Evolutionary conservation across 2,888 invertebrate species (phyloP).

Genomic region (Anthoptus insignis): DNA sequence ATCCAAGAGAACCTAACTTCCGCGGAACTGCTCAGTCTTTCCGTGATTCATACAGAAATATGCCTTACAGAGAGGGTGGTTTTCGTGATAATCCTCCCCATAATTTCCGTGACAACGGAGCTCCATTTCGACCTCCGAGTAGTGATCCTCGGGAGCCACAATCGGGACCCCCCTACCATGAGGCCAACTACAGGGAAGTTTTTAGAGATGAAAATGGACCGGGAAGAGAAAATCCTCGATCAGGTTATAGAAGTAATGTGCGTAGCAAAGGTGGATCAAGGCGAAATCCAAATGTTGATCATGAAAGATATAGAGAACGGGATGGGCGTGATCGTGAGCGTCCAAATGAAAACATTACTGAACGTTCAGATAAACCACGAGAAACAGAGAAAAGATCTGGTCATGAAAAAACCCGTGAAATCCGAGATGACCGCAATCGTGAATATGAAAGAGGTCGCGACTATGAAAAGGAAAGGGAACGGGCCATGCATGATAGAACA

Average conservation of each 20-base stretch:
- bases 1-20: conserved; percentile 70
- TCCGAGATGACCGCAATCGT: conserved; percentile 64
- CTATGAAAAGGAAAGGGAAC: conserved; percentile 74
- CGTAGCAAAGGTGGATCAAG: conserved; percentile 70
- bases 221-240: conserved; percentile 65
- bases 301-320: conserved; percentile 76
- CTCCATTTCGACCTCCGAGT: conserved; percentile 73
- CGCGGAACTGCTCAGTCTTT: conserved; percentile 70
- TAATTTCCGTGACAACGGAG: conserved; percentile 69
- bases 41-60: conserved; percentile 72
- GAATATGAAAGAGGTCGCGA: conserved; percentile 68
- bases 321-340: conserved; percentile 76
- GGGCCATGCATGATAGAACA: conserved; percentile 70
- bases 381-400: conserved; percentile 69
- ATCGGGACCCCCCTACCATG: conserved; percentile 67
- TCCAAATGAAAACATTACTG: conserved; percentile 69
- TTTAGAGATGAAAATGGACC: conserved; percentile 70
- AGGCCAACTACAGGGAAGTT: conserved; percentile 73
- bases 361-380: conserved; percentile 74
- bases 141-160: conserved; percentile 68
- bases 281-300: conserved; percentile 71
- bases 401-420: conserved; percentile 69
- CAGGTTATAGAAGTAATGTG: conserved; percentile 65
- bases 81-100: conserved; percentile 74
- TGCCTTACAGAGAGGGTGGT: conserved; percentile 70